These are phyloP conservation scores for Eucriotettix oculatus DNA, from an alignment of 2,888 invertebrate genomes.

Conservation along the genomic window DNA sequence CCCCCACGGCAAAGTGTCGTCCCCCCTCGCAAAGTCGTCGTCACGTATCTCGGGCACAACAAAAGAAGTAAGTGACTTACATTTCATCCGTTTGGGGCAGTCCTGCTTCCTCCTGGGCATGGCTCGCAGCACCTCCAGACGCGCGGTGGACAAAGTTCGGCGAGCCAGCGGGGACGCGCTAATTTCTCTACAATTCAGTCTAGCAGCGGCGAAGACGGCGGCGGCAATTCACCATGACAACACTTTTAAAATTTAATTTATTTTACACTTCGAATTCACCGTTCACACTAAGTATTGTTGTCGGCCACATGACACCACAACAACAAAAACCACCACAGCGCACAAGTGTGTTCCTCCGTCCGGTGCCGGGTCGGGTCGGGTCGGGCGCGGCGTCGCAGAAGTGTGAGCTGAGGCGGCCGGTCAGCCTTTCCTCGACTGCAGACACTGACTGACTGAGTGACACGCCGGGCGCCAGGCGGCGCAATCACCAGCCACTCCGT, in stretches of 20 bases:
- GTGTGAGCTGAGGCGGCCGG: neutral
- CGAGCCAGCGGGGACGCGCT: neutral
- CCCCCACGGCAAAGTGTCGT: too few species aligned
- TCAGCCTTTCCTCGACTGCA: neutral
- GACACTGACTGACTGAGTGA: neutral
- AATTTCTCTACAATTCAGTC: neutral
- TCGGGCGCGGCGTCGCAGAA: neutral
- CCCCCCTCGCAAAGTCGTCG: neutral
- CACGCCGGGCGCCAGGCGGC: neutral
- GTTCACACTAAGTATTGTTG: too few species aligned
- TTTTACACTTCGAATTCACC: too few species aligned
- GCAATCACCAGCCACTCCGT: neutral
- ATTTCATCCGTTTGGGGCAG: constrained; percentile 37
- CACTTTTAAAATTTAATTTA: neutral
- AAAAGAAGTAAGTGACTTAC: constrained; percentile 17
- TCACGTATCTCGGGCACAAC: neutral
- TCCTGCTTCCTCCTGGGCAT: constrained; percentile 37
- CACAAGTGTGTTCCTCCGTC: neutral
- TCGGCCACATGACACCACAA: too few species aligned
- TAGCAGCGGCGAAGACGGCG: neutral
- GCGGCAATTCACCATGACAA: neutral
- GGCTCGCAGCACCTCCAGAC: neutral
- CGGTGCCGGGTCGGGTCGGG: too few species aligned
- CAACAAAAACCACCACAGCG: neutral
- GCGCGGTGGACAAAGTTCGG: neutral